Evolutionary conservation across 2,888 invertebrate genomes (phyloP), one percentile per base, ranked within the genome.

Genomic region (Coenonympha glycerion): DNA sequence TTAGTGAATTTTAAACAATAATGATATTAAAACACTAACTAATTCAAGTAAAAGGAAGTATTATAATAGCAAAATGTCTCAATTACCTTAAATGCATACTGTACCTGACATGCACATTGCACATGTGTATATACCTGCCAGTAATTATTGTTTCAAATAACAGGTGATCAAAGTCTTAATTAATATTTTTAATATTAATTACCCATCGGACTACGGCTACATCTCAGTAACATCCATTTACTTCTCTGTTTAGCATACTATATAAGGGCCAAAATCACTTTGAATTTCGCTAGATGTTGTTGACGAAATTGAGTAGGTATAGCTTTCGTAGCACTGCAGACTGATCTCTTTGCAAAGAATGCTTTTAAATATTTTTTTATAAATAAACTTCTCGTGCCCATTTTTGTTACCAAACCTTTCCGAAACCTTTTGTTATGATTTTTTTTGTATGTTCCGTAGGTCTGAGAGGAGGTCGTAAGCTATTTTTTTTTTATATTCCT

Each of bases 61-160:
- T 71, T 69, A 68, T 69, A 48, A 55, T 57, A n/a, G n/a, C 45
- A 22, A 56, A 62, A 71, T 56, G 67, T 66, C 59, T 71, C 65
- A 69, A 73, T 73, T 68, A 71, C 16, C 55, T 49, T 51, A 24
- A 39, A 13, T 46, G 51, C 57, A 59, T 64, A 44, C 58, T 53
- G 60, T 31, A n/a, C n/a, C n/a, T n/a, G n/a, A n/a, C n/a, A n/a
- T n/a, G n/a, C n/a, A n/a, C n/a, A n/a, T n/a, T n/a, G n/a, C n/a
- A n/a, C n/a, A n/a, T n/a, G n/a, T n/a, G n/a, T 31, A 18, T 26
- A 19, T 60, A 62, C 66, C 58, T 53, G 62, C 61, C 58, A 61
- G 42, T 71, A 68, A 71, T 72, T 68, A 69, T 55, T 49, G 59
- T 57, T 60, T 56, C 42, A 48, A 63, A 64, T 65, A 65, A 64